Percentiles rank a stretch among this genome's conserved stretches.
Evolutionary conservation across 2,888 invertebrate species (phyloP).

Genomic region (Liposcelis brunnea): DNA sequence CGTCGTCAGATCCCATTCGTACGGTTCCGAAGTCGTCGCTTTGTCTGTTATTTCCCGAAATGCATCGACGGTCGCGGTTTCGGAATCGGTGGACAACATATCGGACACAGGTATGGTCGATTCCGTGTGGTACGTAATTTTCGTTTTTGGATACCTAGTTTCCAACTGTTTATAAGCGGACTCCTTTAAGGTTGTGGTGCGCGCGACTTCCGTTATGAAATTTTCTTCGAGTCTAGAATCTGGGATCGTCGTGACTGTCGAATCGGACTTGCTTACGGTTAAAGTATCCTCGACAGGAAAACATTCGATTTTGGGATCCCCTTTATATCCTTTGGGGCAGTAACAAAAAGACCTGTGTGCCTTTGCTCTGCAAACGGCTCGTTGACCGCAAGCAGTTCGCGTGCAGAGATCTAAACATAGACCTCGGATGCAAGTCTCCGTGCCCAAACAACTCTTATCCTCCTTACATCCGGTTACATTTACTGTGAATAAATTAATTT

Average conservation of each 20-base stretch:
- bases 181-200: not conserved
- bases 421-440: slow-evolving; percentile 67
- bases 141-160: not conserved
- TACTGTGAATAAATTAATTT: slow-evolving; percentile 27
- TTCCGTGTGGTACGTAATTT: not conserved
- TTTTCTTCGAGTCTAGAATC: too few species aligned
- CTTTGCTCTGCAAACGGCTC: slow-evolving; percentile 62
- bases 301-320: slow-evolving; percentile 15
- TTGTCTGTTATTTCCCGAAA: too few species aligned
- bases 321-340: slow-evolving; percentile 26
- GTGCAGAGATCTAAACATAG: slow-evolving; percentile 68
- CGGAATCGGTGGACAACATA: not conserved
- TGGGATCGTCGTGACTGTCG: too few species aligned
- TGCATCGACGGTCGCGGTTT: not conserved
- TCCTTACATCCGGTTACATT: slow-evolving; percentile 45
- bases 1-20: too few species aligned
- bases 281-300: slow-evolving; percentile 20
- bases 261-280: too few species aligned
- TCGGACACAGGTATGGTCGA: not conserved
- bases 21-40: too few species aligned
- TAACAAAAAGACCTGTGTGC: slow-evolving; percentile 70
- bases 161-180: not conserved
- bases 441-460: slow-evolving; percentile 68
- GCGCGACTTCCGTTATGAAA: not conserved
- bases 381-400: slow-evolving; percentile 36